A percentile compares a stretch with the other conserved stretches of the same genome.
These are phyloP conservation scores for Heliconius ismenius DNA, from an alignment of 2,888 invertebrate genomes.

Conservation along the genomic window DNA sequence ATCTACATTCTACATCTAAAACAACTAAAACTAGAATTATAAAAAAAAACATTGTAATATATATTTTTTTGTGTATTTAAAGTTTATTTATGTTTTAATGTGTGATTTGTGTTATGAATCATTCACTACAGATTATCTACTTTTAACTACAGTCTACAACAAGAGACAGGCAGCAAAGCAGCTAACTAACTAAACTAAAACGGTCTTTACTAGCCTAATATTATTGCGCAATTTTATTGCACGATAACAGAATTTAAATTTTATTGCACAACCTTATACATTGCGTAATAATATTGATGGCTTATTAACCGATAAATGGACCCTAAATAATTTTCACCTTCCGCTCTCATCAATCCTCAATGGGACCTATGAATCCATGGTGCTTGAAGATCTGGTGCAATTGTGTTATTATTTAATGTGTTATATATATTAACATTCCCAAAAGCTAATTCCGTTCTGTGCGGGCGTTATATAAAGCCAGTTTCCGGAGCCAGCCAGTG, in stretches of 20 bases:
- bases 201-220: not conserved
- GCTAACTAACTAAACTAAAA: constrained; percentile 50
- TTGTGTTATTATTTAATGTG: constrained; percentile 58
- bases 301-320: constrained; percentile 37
- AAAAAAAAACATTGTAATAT: not conserved
- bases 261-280: not conserved
- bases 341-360: constrained; percentile 63
- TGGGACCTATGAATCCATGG: constrained; percentile 73
- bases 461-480: constrained; percentile 79
- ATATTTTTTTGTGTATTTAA: not conserved
- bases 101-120: constrained; percentile 1
- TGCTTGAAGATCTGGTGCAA: constrained; percentile 63
- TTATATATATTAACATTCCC: constrained; percentile 73
- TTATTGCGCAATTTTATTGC: not conserved
- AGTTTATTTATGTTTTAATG: not conserved
- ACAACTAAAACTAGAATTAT: not conserved
- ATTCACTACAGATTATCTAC: not conserved
- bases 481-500: constrained; percentile 70
- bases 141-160: constrained; percentile 46
- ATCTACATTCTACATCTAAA: constrained; percentile 11
- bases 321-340: constrained; percentile 68
- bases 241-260: not conserved
- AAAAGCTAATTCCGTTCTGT: constrained; percentile 76
- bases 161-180: constrained; percentile 58
- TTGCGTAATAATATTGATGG: not conserved